Conservation (phyloP, 1,140 invertebrate species). For the Tetragonula clypearis region DNA sequence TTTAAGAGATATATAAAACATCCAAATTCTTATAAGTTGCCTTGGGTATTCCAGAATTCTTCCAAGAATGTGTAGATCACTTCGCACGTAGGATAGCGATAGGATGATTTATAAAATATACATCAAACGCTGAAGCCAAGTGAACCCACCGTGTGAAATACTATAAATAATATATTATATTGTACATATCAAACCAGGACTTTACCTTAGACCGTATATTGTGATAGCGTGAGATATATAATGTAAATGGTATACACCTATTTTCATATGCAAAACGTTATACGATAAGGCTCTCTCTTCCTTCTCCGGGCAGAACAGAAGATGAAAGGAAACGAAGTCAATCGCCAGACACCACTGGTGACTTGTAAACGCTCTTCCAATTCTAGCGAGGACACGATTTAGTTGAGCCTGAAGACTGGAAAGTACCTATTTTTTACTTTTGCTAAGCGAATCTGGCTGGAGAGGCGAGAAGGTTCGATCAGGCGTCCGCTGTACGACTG, state of each 20-base stretch:
- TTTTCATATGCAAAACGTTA: conserved; percentile 69
- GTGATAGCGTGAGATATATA: conserved; percentile 57
- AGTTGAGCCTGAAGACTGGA: conserved; percentile 14
- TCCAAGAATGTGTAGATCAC: not conserved
- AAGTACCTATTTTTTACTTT: conserved; percentile 53
- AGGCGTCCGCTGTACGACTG: conserved; percentile 35
- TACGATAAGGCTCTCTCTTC: conserved; percentile 47
- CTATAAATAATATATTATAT: conserved; percentile 58
- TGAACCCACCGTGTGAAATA: not conserved
- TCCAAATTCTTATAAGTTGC: not conserved
- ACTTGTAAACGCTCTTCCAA: conserved; percentile 44
- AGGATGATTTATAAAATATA: not conserved
- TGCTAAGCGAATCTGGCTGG: conserved; percentile 26
- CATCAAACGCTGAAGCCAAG: not conserved
- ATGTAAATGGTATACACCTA: conserved; percentile 70
- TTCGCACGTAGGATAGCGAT: not conserved
- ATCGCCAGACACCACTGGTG: not conserved
- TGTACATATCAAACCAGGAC: conserved; percentile 70
- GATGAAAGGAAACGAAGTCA: not conserved
- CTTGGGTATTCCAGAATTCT: not conserved
- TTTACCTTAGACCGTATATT: conserved; percentile 58
- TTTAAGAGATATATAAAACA: not conserved
- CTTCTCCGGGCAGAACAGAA: conserved; percentile 7
- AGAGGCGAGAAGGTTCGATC: conserved; percentile 6
- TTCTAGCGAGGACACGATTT: conserved; percentile 27